These are phyloP conservation scores for Pseudochirops corinnae DNA, from an alignment of 2,797 vertebrate genomes.

Conservation along the genomic window DNA sequence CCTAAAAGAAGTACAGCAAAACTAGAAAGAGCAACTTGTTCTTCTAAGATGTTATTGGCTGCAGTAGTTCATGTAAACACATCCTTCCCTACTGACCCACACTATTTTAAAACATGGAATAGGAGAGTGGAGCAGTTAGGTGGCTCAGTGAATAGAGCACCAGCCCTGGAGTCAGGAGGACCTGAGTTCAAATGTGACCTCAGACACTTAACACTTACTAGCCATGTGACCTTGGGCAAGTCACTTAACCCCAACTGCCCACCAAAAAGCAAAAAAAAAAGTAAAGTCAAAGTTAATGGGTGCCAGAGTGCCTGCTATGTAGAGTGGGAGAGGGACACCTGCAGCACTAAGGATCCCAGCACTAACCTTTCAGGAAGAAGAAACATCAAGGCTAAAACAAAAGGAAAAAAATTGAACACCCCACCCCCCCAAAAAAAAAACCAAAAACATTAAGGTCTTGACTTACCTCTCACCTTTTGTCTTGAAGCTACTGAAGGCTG, in stretches of 20 bases:
- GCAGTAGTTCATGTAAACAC: neutral
- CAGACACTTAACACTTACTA: no score
- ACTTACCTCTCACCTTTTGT: neutral
- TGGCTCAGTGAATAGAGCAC: no score
- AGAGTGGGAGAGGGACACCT: neutral
- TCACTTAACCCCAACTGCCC: no score
- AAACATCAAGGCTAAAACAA: neutral
- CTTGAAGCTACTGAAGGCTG: neutral
- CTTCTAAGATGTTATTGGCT: neutral
- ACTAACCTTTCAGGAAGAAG: neutral
- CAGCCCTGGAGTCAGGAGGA: no score
- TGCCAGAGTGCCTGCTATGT: neutral
- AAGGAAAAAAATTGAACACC: neutral
- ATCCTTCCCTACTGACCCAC: constrained; percentile 22
- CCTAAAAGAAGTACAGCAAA: constrained; percentile 28
- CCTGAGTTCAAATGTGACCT: no score
- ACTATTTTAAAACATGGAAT: constrained; percentile 26
- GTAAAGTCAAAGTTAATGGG: neutral
- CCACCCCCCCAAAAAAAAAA: no score
- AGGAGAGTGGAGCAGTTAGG: no score
- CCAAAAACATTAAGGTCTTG: neutral
- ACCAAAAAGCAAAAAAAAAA: no score
- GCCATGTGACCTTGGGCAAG: no score
- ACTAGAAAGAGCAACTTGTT: constrained; percentile 11
- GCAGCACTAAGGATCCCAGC: neutral